These are phyloP conservation scores for Thamnophis sirtalis DNA, from an alignment of 2,113 vertebrate species.

Conservation along the genomic window DNA sequence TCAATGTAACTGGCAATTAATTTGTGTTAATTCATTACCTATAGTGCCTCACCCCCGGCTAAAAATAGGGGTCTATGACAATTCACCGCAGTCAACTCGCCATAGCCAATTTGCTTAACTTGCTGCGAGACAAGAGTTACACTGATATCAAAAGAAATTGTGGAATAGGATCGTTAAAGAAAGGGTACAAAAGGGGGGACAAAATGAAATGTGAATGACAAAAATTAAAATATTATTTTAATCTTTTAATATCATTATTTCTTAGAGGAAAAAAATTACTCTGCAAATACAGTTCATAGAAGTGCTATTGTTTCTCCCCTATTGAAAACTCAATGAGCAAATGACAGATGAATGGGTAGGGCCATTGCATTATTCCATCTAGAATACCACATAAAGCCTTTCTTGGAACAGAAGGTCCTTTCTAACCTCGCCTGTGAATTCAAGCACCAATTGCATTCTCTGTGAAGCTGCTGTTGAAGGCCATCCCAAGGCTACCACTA, in stretches of 20 bases:
- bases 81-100: background rate
- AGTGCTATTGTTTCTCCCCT: background rate
- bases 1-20: background rate
- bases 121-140: background rate
- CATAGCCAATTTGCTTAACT: background rate
- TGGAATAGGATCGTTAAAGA: background rate
- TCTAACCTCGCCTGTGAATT: background rate
- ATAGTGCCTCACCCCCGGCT: background rate
- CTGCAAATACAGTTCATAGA: background rate
- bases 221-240: background rate
- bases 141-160: background rate
- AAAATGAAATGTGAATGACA: background rate
- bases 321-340: background rate
- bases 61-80: background rate
- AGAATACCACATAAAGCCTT: background rate
- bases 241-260: background rate
- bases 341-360: background rate
- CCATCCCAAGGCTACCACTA: background rate
- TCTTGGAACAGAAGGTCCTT: background rate
- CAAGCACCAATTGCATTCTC: background rate
- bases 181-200: background rate
- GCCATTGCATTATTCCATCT: background rate
- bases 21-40: background rate
- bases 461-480: background rate
- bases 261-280: background rate